These are phyloP conservation scores for Grantiella picta DNA, from an alignment of 2,113 vertebrate species.

Conservation along the genomic window DNA sequence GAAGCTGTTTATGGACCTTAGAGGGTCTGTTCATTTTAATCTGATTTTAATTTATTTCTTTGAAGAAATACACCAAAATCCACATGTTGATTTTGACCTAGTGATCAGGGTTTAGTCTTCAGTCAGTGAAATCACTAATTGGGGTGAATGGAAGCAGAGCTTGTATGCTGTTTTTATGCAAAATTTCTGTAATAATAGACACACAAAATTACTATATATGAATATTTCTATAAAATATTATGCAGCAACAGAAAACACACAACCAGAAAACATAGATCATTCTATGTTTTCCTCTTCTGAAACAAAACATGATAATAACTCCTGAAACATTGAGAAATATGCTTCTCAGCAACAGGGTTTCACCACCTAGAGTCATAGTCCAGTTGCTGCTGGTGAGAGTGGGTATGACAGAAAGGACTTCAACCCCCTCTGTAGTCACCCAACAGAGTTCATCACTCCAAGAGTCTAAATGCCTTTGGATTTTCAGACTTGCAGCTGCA, in stretches of 20 bases:
- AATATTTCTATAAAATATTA: not conserved
- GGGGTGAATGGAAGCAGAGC: not conserved
- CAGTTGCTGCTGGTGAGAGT: not conserved
- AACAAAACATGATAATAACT: not conserved
- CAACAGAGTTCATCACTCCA: not conserved
- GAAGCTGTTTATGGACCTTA: not conserved
- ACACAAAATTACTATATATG: not conserved
- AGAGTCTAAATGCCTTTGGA: not conserved
- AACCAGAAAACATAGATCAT: not conserved
- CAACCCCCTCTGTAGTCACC: not conserved
- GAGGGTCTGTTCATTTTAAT: not conserved
- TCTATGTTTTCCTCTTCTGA: not conserved
- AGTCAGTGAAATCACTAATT: not conserved
- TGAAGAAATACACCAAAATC: not conserved
- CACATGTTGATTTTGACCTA: not conserved
- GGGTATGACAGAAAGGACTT: not conserved
- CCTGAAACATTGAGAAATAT: not conserved
- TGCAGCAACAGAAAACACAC: not conserved
- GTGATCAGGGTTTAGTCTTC: not conserved
- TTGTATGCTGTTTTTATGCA: not conserved
- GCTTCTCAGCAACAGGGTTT: not conserved
- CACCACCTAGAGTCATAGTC: not conserved
- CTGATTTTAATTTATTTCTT: not conserved
- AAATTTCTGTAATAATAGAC: not conserved
- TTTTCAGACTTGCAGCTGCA: not conserved